phyloP scores from a whole-genome alignment of 2,113 vertebrate genomes.

The Madoqua kirkii region DNA sequence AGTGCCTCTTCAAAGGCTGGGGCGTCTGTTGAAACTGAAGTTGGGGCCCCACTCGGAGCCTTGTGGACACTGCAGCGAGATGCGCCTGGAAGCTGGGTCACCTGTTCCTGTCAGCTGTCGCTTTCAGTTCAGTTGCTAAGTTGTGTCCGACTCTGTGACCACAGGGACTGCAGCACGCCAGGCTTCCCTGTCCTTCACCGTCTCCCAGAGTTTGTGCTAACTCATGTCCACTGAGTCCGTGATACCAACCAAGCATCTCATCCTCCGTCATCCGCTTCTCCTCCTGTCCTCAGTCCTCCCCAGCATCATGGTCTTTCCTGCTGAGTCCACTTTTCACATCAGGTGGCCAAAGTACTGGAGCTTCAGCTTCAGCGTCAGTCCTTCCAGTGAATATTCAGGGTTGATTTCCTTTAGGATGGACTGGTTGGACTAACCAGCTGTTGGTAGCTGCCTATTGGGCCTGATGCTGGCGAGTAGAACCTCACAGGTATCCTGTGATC shows the following conservation, averaged over 20 bases:
- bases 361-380: background rate
- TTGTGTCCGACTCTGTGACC: background rate
- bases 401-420: background rate
- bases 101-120: background rate
- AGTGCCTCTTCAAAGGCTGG: background rate
- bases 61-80: fast-evolving
- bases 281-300: background rate
- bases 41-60: fast-evolving
- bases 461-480: background rate
- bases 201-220: background rate
- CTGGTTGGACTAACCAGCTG: background rate
- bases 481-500: background rate
- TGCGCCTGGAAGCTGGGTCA: no score
- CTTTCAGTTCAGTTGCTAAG: background rate
- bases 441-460: fast-evolving
- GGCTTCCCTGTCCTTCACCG: background rate
- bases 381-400: background rate
- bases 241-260: background rate
- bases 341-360: background rate
- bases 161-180: background rate
- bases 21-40: background rate
- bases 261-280: background rate
- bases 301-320: background rate
- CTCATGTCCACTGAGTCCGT: background rate
- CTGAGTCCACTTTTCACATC: background rate